phyloP scores from a whole-genome alignment of 2,113 vertebrate genomes.

The Osmerus mordax region DNA sequence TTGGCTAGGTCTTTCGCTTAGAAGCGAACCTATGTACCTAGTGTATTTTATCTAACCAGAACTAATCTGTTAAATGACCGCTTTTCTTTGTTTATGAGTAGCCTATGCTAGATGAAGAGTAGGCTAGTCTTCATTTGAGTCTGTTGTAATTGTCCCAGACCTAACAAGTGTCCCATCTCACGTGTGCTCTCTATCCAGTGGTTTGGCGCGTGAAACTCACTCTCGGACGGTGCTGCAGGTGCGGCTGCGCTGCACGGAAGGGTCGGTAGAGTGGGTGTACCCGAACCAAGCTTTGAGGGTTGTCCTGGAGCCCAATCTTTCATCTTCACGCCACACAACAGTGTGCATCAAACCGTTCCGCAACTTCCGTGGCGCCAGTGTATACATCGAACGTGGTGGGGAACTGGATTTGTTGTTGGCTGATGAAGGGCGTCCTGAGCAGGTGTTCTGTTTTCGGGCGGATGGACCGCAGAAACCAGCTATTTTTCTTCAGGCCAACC shows the following conservation, averaged over 20 bases:
- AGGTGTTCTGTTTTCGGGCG: slow-evolving; percentile 71
- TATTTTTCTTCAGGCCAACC: slow-evolving; percentile 77
- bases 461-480: slow-evolving; percentile 48
- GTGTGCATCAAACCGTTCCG: slow-evolving; percentile 73
- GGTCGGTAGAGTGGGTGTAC: slow-evolving; percentile 75
- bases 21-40: too few species aligned
- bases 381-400: slow-evolving; percentile 66
- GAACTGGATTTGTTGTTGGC: slow-evolving; percentile 66
- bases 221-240: slow-evolving; percentile 73
- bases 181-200: slow-evolving; percentile 47
- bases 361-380: slow-evolving; percentile 65
- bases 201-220: slow-evolving; percentile 56
- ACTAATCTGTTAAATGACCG: too few species aligned
- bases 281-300: slow-evolving; percentile 70
- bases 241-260: slow-evolving; percentile 72
- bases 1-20: background rate
- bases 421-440: slow-evolving; percentile 40
- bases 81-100: too few species aligned
- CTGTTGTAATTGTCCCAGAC: background rate
- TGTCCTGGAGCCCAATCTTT: slow-evolving; percentile 73
- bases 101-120: too few species aligned
- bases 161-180: background rate
- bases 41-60: too few species aligned
- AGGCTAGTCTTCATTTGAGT: too few species aligned
- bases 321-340: slow-evolving; percentile 39